Base-by-base conservation (phyloP, 1,140 invertebrate genomes). In the Leptopilina boulardi region DNA sequence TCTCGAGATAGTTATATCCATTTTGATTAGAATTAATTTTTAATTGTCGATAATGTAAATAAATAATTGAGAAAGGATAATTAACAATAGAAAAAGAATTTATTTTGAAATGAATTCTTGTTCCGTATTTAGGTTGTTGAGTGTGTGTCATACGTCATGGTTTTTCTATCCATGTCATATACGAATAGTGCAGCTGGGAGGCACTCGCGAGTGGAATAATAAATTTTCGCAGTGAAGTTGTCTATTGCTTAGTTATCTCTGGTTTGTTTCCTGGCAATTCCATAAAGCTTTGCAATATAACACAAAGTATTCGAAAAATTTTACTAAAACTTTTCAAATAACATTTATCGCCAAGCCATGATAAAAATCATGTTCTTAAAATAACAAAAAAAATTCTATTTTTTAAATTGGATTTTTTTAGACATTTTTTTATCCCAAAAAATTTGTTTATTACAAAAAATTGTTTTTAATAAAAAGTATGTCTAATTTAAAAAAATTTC, bases 131-230 rank as follows among this genome's bases (percentile, higher is more conserved):
- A 38, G 59, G 23, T 30, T 30, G 15, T 10, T 13, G 21, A 59
- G 26, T 34, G 59, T 66, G 26, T 66, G 26, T 19, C 19, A 66
- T 30, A 66, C 59, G 54, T 59, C 59, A 30, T 66, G 59, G 13
- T 30, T 30, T 66, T 66, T 51, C 47, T 51, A 51, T 51, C 47
- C 47, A n/a, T 51, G n/a, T 51, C 47, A n/a, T 51, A n/a, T n/a
- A n/a, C n/a, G 47, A 66, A 66, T 15, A n/a, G n/a, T 66, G 59
- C 59, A 66, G 59, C 59, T 15, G 11, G n/a, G 59, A 26, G 59
- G 26, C 59, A 34, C 26, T 15, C 26, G 59, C 23, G 59, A 26
- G 26, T 30, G 26, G 59, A 66, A 66, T 66, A 66, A 66, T 66
- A 66, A 66, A 66, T 66, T 66, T 30, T 66, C 26, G 11, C 59